phyloP scores from a whole-genome alignment of 2,113 vertebrate species.

The Hippopotamus amphibius region DNA sequence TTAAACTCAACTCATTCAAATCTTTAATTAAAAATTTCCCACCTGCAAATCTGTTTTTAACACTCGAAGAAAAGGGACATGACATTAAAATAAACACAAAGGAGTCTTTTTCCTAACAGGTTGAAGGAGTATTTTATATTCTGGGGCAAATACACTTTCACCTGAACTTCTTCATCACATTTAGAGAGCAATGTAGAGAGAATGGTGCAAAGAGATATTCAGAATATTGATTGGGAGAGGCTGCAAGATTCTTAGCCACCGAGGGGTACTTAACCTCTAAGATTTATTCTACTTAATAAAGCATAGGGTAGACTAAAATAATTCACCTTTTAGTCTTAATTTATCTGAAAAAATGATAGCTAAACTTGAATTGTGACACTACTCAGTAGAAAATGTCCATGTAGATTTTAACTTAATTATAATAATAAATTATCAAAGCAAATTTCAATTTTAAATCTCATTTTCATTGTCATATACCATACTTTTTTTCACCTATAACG shows the following conservation, averaged over 20 bases:
- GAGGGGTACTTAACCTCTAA: background rate
- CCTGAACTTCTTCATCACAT: background rate
- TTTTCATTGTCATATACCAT: slow-evolving; percentile 9
- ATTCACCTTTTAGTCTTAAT: background rate
- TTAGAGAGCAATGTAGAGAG: background rate
- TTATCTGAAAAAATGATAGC: background rate
- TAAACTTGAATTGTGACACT: slow-evolving; percentile 7
- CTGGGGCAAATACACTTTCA: background rate
- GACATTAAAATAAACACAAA: slow-evolving; percentile 51
- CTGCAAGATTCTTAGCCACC: background rate
- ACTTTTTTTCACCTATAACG: background rate
- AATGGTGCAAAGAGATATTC: background rate
- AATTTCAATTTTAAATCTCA: slow-evolving; percentile 25
- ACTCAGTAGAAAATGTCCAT: background rate
- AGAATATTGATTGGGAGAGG: background rate
- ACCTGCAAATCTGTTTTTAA: slow-evolving; percentile 40
- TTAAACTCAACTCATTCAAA: slow-evolving; percentile 34
- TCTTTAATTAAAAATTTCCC: slow-evolving; percentile 49
- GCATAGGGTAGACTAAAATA: background rate
- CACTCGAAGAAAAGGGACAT: background rate
- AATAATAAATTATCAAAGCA: background rate
- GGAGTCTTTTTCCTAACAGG: background rate
- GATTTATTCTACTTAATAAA: background rate
- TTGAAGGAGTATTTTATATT: slow-evolving; percentile 31
- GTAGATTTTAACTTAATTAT: slow-evolving; percentile 2